A percentile compares a stretch with the other conserved stretches of the same genome.
Conservation (phyloP, 2,113 vertebrate species). For the Perca flavescens region DNA sequence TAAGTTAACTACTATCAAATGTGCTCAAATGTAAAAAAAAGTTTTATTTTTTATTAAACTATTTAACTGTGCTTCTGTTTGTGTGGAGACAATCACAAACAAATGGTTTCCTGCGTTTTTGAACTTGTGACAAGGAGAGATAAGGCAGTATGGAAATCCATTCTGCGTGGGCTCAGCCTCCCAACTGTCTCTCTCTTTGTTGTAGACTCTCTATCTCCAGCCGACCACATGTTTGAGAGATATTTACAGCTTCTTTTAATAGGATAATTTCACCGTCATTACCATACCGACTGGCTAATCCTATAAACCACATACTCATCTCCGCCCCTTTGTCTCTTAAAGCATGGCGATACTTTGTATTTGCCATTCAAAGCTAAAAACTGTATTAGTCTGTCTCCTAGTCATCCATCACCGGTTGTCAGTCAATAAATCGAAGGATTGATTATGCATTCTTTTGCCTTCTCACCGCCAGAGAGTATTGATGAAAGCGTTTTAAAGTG, state of each 20-base stretch:
- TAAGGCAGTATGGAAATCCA: slow-evolving; percentile 57
- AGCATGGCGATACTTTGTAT: slow-evolving; percentile 13
- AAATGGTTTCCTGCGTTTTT: slow-evolving; percentile 26
- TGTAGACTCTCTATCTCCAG: slow-evolving; percentile 39
- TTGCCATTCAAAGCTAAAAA: slow-evolving; percentile 20
- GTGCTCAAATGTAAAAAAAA: background rate
- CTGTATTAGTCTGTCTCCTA: background rate
- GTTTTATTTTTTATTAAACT: slow-evolving; percentile 6
- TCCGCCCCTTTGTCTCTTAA: slow-evolving; percentile 27
- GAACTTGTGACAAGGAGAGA: slow-evolving; percentile 40
- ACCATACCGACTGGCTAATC: slow-evolving; percentile 41
- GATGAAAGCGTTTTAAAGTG: slow-evolving; percentile 53
- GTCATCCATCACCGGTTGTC: slow-evolving; percentile 56
- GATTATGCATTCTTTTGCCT: slow-evolving; percentile 46
- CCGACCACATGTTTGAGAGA: slow-evolving; percentile 18
- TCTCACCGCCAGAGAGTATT: slow-evolving; percentile 38
- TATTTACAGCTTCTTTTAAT: slow-evolving; percentile 44
- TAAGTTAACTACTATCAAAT: background rate
- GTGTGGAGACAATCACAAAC: slow-evolving; percentile 19
- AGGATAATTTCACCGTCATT: slow-evolving; percentile 43
- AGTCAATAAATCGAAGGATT: slow-evolving; percentile 50
- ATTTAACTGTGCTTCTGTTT: slow-evolving; percentile 8
- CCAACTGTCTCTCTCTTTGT: slow-evolving; percentile 25
- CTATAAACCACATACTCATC: slow-evolving; percentile 30
- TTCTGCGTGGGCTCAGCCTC: slow-evolving; percentile 21